A percentile compares a stretch with the other conserved stretches of the same genome.
phyloP scores from a whole-genome alignment of 2,888 invertebrate species.

The Eupithecia abbreviata region DNA sequence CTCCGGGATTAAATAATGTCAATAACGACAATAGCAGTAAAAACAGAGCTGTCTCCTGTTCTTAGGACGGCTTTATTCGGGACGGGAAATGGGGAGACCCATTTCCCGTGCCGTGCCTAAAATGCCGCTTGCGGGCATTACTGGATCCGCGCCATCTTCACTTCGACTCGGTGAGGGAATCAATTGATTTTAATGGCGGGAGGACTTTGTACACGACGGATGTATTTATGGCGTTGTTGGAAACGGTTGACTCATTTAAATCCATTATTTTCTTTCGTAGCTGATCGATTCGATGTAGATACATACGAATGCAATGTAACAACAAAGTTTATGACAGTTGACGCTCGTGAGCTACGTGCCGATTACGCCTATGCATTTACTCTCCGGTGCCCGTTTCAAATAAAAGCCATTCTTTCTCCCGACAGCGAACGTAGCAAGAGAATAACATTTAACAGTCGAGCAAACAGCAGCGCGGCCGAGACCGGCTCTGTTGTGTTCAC shows the following conservation, averaged over 20 bases:
- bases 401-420: neutral
- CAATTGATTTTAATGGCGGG: conserved; percentile 10
- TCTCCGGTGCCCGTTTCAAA: neutral
- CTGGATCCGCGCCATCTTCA: conserved; percentile 14
- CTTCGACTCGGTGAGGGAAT: conserved; percentile 7
- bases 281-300: neutral
- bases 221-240: neutral
- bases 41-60: conserved; percentile 36
- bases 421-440: conserved; percentile 14
- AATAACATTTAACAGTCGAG: conserved; percentile 23
- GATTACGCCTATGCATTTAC: neutral
- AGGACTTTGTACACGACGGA: neutral
- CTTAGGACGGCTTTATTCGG: conserved; percentile 34
- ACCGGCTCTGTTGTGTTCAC: conserved; percentile 20
- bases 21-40: conserved; percentile 42
- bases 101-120: too few species aligned
- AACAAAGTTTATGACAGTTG: neutral
- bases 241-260: neutral
- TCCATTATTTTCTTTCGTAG: neutral
- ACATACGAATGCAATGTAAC: neutral
- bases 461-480: conserved; percentile 11
- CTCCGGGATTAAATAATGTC: conserved; percentile 48
- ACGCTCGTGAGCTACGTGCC: neutral
- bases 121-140: conserved; percentile 19
- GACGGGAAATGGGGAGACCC: conserved; percentile 1